These are phyloP conservation scores for Neoitamus cyanurus DNA, from an alignment of 2,888 invertebrate genomes.

Conservation along the genomic window DNA sequence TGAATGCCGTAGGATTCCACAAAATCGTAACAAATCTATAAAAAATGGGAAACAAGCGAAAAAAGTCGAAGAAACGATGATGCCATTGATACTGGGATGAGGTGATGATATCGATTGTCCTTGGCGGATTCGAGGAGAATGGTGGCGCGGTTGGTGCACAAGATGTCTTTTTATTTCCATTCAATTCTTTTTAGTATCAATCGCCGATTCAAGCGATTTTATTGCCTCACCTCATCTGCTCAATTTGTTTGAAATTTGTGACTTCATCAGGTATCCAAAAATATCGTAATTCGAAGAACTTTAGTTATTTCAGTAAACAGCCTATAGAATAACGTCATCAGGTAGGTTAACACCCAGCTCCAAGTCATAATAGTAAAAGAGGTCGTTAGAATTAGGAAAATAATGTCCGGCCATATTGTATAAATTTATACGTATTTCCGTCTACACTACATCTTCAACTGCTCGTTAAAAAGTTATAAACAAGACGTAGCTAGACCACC, in stretches of 20 bases:
- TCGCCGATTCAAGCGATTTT: background rate
- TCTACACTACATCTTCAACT: too few species aligned
- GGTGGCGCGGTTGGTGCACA: background rate
- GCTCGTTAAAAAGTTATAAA: too few species aligned
- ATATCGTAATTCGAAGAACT: background rate
- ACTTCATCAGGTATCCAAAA: background rate
- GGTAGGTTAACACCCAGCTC: too few species aligned
- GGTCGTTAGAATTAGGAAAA: background rate
- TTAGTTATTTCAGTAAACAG: background rate
- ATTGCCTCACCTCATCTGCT: constrained; percentile 1
- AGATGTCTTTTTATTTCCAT: background rate
- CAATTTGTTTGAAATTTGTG: constrained; percentile 1
- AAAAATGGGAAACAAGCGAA: background rate
- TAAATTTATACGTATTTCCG: too few species aligned
- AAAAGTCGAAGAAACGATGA: background rate
- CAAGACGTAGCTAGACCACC: too few species aligned
- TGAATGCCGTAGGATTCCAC: constrained; percentile 10
- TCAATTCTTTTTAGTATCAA: background rate
- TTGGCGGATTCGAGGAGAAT: constrained; percentile 21
- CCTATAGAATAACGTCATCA: background rate
- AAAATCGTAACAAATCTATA: constrained; percentile 20
- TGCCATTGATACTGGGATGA: constrained; percentile 29
- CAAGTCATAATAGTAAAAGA: background rate
- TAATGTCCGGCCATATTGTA: too few species aligned
- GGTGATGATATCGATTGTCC: constrained; percentile 40